Percentiles rank a stretch among this genome's conserved stretches.
Conservation (phyloP, 2,113 vertebrate species). For the Centropristis striata region DNA sequence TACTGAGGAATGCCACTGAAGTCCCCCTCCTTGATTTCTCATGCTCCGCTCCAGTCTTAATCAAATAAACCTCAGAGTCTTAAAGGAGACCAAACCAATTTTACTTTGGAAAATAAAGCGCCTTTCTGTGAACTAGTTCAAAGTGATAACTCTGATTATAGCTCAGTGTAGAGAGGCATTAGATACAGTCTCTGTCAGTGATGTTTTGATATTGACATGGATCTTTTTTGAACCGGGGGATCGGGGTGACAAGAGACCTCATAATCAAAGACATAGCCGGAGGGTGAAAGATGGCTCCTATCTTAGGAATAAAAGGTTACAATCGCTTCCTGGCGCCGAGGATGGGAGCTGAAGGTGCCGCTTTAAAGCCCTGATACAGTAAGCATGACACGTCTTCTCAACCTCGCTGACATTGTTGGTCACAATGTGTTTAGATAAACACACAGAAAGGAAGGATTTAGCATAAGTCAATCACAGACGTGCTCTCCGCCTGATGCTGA, state of each 20-base stretch:
- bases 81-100: conserved; percentile 73
- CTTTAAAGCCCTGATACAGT: conserved; percentile 19
- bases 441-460: conserved; percentile 68
- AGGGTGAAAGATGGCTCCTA: conserved; percentile 45
- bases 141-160: conserved; percentile 78
- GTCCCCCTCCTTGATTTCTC: conserved; percentile 57
- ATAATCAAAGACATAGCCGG: conserved; percentile 68
- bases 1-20: conserved; percentile 71
- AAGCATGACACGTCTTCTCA: conserved; percentile 37
- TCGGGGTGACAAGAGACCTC: conserved; percentile 48
- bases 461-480: conserved; percentile 79
- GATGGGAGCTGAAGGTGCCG: conserved; percentile 56
- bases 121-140: conserved; percentile 74
- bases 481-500: conserved; percentile 69
- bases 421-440: conserved; percentile 77
- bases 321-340: conserved; percentile 28
- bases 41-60: conserved; percentile 71
- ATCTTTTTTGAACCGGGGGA: conserved; percentile 56
- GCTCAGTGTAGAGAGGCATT: conserved; percentile 72
- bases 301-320: conserved; percentile 64
- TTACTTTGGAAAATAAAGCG: conserved; percentile 69
- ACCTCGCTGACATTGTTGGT: conserved; percentile 69
- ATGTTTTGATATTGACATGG: conserved; percentile 73
- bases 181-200: conserved; percentile 48
- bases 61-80: conserved; percentile 76